These are phyloP conservation scores for Hemicordylus capensis DNA, from an alignment of 2,113 vertebrate genomes.

Conservation along the genomic window DNA sequence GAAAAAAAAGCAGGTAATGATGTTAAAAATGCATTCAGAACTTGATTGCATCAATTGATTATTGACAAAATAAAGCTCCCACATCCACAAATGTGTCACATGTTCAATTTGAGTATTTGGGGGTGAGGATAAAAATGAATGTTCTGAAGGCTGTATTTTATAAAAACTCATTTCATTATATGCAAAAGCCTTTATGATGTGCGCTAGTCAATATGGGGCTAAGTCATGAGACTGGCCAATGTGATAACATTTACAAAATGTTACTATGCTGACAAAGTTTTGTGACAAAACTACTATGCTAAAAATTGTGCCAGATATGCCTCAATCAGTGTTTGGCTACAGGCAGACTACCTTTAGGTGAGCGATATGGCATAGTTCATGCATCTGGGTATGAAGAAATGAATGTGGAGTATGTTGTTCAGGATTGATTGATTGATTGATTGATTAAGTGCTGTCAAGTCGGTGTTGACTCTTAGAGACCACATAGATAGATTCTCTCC, in stretches of 20 bases:
- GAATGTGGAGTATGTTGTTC: neutral
- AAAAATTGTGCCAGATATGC: neutral
- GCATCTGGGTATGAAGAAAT: neutral
- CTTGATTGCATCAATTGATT: neutral
- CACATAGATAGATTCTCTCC: no score
- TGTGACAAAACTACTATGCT: neutral
- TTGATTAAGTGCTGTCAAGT: no score
- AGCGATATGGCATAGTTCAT: neutral
- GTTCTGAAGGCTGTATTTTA: neutral
- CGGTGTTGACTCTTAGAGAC: no score
- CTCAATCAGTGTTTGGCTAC: neutral
- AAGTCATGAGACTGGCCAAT: neutral
- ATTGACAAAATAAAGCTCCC: neutral
- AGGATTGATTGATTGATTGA: no score
- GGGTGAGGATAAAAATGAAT: no score
- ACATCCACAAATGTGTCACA: neutral
- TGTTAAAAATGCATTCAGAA: neutral
- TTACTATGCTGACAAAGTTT: neutral
- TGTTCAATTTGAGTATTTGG: neutral
- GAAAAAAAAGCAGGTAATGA: neutral
- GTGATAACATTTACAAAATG: neutral
- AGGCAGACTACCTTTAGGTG: neutral
- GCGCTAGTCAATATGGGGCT: neutral
- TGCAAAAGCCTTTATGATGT: neutral
- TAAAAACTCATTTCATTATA: neutral